A percentile compares a stretch with the other conserved stretches of the same genome.
Conservation (phyloP, 1,140 invertebrate genomes). For the Yoshiicerus persimilis region DNA sequence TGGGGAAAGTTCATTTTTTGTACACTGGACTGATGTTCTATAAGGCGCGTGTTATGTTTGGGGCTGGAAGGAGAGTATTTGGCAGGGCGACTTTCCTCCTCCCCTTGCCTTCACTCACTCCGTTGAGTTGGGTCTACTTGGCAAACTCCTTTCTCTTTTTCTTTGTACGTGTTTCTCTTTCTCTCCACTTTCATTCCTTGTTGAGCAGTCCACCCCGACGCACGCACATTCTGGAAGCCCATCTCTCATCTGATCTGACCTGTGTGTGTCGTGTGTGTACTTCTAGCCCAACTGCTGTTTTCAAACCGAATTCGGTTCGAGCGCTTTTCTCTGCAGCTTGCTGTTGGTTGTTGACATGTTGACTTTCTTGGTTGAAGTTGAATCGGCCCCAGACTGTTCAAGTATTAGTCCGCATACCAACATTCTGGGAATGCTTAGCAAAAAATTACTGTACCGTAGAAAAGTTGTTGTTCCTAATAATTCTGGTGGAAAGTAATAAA, state of each 20-base stretch:
- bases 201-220: not conserved
- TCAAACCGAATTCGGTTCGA: not conserved
- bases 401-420: not conserved
- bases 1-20: too few relatives aligned
- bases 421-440: not conserved
- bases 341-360: not conserved
- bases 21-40: too few relatives aligned
- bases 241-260: not conserved
- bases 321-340: not conserved
- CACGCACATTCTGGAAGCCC: not conserved
- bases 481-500: not conserved
- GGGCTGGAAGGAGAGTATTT: not conserved
- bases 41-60: not conserved
- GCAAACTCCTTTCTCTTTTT: not conserved
- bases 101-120: not conserved
- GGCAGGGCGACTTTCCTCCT: not conserved
- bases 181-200: not conserved
- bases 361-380: not conserved
- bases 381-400: not conserved
- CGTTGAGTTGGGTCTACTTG: not conserved
- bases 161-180: not conserved
- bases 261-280: not conserved
- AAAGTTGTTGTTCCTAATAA: not conserved
- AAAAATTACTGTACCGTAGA: not conserved
- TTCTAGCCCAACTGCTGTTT: not conserved